Conservation (phyloP, 2,888 invertebrate genomes). For the Athalia circularis region DNA sequence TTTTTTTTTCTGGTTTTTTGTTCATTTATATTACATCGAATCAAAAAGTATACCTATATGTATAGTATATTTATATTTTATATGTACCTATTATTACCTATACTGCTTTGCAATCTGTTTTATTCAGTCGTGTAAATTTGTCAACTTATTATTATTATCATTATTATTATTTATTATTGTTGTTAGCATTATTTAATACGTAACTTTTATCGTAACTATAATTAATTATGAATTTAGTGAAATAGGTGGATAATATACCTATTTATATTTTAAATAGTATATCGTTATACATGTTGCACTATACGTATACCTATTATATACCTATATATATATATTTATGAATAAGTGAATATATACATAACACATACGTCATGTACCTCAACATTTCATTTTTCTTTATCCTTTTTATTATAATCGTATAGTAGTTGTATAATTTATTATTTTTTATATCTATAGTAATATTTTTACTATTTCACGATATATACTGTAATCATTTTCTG, state of each 20-base stretch:
- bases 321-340: background rate
- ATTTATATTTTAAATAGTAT: background rate
- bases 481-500: background rate
- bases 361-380: too few species aligned
- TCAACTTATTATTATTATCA: background rate
- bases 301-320: background rate
- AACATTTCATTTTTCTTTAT: background rate
- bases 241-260: background rate
- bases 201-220: background rate
- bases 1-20: background rate
- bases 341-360: background rate
- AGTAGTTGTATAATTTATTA: background rate
- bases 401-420: background rate
- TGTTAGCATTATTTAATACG: background rate
- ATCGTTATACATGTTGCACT: background rate
- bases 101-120: constrained; percentile 16
- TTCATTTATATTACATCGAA: constrained; percentile 7
- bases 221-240: too few species aligned
- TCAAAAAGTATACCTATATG: constrained; percentile 16
- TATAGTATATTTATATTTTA: background rate
- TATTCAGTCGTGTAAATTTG: constrained; percentile 30
- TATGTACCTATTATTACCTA: background rate
- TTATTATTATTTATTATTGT: background rate
- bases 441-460: background rate
- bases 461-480: background rate